These are phyloP conservation scores for Prunella strophiata DNA, from an alignment of 2,797 vertebrate genomes.

Conservation along the genomic window DNA sequence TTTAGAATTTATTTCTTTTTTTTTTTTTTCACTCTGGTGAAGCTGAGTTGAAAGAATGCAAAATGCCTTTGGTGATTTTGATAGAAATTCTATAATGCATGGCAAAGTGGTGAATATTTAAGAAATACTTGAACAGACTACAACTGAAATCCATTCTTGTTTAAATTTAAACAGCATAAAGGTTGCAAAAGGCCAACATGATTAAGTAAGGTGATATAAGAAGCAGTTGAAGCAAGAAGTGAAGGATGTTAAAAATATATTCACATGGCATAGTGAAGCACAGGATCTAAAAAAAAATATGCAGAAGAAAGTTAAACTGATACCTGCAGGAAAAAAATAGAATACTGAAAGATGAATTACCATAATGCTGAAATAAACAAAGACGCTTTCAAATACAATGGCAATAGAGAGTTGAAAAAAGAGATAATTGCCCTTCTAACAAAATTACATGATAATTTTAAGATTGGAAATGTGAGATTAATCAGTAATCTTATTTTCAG, in stretches of 20 bases:
- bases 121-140: conserved; percentile 19
- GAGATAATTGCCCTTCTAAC: background rate
- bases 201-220: conserved; percentile 37
- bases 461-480: background rate
- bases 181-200: background rate
- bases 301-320: background rate
- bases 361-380: background rate
- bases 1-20: background rate
- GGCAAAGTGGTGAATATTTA: conserved; percentile 20
- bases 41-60: background rate
- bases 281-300: background rate
- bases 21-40: background rate
- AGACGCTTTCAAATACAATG: background rate
- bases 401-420: background rate
- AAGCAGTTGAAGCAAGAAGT: background rate
- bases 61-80: background rate
- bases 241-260: background rate
- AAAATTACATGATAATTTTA: background rate
- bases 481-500: background rate
- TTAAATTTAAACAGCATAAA: conserved; percentile 41
- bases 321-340: background rate
- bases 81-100: conserved; percentile 16
- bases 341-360: background rate
- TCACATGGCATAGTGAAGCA: background rate
- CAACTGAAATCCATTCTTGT: conserved; percentile 30